Evolutionary conservation across 1,140 invertebrate genomes (phyloP).

Genomic region (Watersipora subatra): DNA sequence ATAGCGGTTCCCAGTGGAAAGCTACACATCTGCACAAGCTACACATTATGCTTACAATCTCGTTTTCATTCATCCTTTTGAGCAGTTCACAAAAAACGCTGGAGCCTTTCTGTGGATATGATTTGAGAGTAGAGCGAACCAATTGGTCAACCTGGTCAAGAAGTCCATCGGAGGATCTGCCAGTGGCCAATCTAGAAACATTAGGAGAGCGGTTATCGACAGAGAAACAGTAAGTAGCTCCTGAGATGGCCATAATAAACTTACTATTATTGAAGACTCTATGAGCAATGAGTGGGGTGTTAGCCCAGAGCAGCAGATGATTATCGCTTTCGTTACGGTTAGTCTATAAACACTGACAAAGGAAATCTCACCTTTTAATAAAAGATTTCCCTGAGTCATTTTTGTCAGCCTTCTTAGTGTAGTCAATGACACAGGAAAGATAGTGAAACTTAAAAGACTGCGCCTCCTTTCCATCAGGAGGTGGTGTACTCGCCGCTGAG

Average conservation of each 20-base stretch:
- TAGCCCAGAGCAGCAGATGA: no score
- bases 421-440: background rate
- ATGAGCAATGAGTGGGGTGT: no score
- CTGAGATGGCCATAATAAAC: no score
- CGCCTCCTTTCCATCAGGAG: background rate
- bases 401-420: background rate
- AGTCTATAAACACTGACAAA: no score
- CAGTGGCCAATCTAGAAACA: conserved; percentile 33
- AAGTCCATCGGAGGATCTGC: conserved; percentile 56
- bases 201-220: no score
- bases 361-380: background rate
- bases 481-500: background rate
- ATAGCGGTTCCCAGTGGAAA: no score
- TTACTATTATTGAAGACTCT: no score
- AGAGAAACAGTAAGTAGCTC: no score
- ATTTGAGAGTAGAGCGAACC: conserved; percentile 65
- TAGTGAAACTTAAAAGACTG: background rate
- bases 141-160: conserved; percentile 58
- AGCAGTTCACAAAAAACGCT: conserved; percentile 49
- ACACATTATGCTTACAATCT: conserved; percentile 42
- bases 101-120: conserved; percentile 62
- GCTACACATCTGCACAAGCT: no score
- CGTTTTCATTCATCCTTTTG: conserved; percentile 56
- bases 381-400: background rate
- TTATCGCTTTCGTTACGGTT: no score